Conservation (phyloP, 2,888 invertebrate species). For the Dorcus hopei region DNA sequence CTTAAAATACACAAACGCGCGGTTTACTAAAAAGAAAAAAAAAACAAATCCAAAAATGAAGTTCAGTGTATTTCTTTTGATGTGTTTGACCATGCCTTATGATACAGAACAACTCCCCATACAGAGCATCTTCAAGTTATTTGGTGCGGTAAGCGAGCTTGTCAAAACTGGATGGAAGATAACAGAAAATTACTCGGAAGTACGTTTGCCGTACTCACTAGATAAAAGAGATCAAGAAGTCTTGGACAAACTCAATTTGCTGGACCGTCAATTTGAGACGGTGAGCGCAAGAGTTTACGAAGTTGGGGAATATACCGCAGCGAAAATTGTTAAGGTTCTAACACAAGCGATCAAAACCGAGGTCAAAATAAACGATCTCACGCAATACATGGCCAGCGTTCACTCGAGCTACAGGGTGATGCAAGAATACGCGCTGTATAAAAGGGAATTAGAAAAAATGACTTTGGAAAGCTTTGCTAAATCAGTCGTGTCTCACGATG, state of each 20-base stretch:
- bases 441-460: not conserved
- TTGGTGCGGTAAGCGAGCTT: not conserved
- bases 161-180: not conserved
- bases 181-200: not conserved
- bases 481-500: constrained; percentile 65
- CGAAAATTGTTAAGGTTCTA: constrained; percentile 36
- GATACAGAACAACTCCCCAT: not conserved
- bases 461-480: constrained; percentile 71
- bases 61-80: too few species aligned
- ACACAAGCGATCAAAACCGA: constrained; percentile 55
- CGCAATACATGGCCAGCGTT: constrained; percentile 42
- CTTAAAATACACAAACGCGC: too few species aligned
- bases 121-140: not conserved
- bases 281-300: not conserved
- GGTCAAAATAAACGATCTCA: constrained; percentile 58
- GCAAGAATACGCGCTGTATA: not conserved
- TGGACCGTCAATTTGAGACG: constrained; percentile 11
- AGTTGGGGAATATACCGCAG: constrained; percentile 19
- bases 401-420: not conserved
- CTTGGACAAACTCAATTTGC: constrained; percentile 4
- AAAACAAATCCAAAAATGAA: too few species aligned
- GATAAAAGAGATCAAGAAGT: not conserved
- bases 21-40: too few species aligned
- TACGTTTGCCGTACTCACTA: not conserved
- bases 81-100: too few species aligned